A percentile compares a stretch with the other conserved stretches of the same genome.
These are phyloP conservation scores for Heterotilapia buettikoferi DNA, from an alignment of 2,113 vertebrate species.

Conservation along the genomic window DNA sequence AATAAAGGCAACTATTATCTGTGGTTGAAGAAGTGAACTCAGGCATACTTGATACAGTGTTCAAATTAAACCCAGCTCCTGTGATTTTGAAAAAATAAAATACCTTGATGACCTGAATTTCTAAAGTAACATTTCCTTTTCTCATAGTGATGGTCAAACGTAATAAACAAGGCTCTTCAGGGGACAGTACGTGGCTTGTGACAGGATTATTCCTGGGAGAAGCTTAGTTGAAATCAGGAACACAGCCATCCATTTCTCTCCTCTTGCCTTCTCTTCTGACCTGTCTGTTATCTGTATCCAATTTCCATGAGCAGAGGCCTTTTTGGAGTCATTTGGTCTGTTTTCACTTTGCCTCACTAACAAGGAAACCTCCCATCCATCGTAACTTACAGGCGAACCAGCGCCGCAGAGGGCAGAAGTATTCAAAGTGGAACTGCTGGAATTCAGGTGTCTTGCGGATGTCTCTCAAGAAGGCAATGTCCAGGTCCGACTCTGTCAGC, in stretches of 20 bases:
- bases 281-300: background rate
- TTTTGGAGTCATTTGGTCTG: background rate
- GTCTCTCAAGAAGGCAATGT: constrained; percentile 93
- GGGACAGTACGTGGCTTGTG: constrained; percentile 32
- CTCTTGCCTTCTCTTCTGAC: background rate
- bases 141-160: constrained; percentile 18
- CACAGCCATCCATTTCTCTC: constrained; percentile 34
- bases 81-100: constrained; percentile 57
- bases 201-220: constrained; percentile 63
- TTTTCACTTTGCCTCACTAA: constrained; percentile 65
- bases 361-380: constrained; percentile 85
- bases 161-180: constrained; percentile 15
- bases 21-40: constrained; percentile 4
- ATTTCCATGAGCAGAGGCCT: background rate
- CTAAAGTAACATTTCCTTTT: constrained; percentile 36
- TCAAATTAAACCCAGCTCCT: constrained; percentile 18
- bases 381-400: constrained; percentile 96
- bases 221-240: constrained; percentile 58
- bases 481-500: constrained; percentile 95
- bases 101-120: constrained; percentile 60
- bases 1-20: constrained; percentile 64
- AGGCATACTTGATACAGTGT: constrained; percentile 2
- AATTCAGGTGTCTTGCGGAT: constrained; percentile 96
- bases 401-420: constrained; percentile 97
- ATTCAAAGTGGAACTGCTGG: constrained; percentile 97